These are phyloP conservation scores for Pristionchus mayeri DNA, from an alignment of 2,888 invertebrate species.

Conservation along the genomic window DNA sequence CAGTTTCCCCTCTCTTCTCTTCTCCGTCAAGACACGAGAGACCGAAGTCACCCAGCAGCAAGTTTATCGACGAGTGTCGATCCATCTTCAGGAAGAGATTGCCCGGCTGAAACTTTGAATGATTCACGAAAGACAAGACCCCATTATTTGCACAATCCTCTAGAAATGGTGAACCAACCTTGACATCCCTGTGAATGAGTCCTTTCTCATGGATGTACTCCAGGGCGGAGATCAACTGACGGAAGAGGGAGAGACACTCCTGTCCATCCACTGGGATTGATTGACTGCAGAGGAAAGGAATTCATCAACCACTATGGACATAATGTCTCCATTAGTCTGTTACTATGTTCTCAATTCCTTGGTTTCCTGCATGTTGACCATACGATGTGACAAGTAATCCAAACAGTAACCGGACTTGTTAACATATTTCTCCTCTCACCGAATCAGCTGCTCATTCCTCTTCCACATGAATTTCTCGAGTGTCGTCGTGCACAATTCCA, in stretches of 20 bases:
- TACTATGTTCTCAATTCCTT: no score
- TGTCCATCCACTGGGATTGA: background rate
- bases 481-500: slow-evolving; percentile 48
- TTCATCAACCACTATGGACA: background rate
- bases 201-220: slow-evolving; percentile 49
- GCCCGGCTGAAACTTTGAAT: slow-evolving; percentile 40
- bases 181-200: slow-evolving; percentile 49
- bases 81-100: slow-evolving; percentile 48
- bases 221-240: slow-evolving; percentile 33
- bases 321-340: background rate
- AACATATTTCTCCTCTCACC: background rate
- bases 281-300: background rate
- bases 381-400: background rate
- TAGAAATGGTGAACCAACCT: background rate
- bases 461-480: slow-evolving; percentile 5
- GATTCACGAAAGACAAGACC: background rate
- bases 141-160: background rate
- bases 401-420: background rate
- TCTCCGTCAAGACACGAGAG: slow-evolving; percentile 40
- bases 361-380: no score
- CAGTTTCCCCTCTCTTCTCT: background rate
- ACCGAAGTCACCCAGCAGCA: slow-evolving; percentile 48
- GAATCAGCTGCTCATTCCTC: slow-evolving; percentile 1
- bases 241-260: slow-evolving; percentile 8
- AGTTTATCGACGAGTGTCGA: background rate